Base-by-base conservation (phyloP, 1,140 invertebrate genomes). In the Penaeus chinensis region DNA sequence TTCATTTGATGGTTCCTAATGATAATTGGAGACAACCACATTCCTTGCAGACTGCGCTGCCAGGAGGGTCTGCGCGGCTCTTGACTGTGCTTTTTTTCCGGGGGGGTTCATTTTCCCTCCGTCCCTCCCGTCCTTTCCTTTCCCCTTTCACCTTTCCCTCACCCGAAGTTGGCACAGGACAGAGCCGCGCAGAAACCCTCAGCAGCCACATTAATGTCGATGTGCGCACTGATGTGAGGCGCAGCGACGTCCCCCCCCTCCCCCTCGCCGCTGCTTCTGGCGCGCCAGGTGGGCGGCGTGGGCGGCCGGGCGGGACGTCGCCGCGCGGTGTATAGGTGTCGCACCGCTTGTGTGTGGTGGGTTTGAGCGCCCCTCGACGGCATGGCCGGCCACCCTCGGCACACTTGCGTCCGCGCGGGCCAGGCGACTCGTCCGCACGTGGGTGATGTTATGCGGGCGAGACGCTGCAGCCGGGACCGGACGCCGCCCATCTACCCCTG, bases 331-430 rank as follows among this genome's bases (percentile, higher is more conserved):
- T 86, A 66, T 87, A 87, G 81, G 85, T 87, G 85, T 87, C 82
- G 85, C 85, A 87, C 85, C 85, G 85, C 85, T 87, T 87, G 60
- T 87, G 85, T 87, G 80, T 87, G 80, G 80, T 87, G 85, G 81
- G 42, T 71, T 77, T 65, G 63, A 62, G 79, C 37, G 54, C 71
- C 80, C 47, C 65, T 60, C 65, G 80, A 66, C 80, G 85, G 82
- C 85, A 80, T 82, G 47, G 85, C 85, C 85, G 47, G 85, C 85
- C 85, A 85, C 61, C 74, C 62, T 27, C 20, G 24, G 37, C 61
- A 87, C 54, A 27, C 19, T 74, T 74, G 5, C 27, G 24, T 74
- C 24, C 71, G 27, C 27, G 42, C 71, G 71, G 42, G 71, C 27
- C 71, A 27, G 24, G 27, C 85, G 69, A 79, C 85, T 60, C 80